Percentiles rank a stretch among this genome's conserved stretches.
Evolutionary conservation across 2,888 invertebrate species (phyloP).

Genomic region (Netelia melanura): DNA sequence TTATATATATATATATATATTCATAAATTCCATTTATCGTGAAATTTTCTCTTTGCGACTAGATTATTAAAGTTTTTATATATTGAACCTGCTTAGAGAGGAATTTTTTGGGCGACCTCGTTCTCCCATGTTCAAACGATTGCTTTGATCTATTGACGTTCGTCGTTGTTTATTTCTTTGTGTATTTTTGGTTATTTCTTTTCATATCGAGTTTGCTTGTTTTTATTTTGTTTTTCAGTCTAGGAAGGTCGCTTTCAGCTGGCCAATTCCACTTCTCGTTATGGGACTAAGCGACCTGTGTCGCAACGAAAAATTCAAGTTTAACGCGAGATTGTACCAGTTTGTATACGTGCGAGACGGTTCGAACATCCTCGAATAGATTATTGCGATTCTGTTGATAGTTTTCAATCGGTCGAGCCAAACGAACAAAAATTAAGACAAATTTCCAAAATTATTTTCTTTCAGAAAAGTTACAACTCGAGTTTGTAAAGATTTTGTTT

Average conservation of each 20-base stretch:
- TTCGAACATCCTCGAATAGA: too few relatives aligned
- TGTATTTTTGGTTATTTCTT: background rate
- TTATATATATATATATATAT: constrained; percentile 24
- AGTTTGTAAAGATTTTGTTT: too few relatives aligned
- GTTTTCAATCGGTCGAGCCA: too few relatives aligned
- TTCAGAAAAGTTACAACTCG: too few relatives aligned
- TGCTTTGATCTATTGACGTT: constrained; percentile 69
- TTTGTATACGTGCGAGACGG: background rate
- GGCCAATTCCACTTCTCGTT: constrained; percentile 52
- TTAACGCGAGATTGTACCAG: background rate
- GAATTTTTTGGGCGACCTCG: constrained; percentile 10
- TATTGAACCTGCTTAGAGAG: constrained; percentile 28
- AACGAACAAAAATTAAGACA: too few relatives aligned
- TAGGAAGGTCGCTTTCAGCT: constrained; percentile 51
- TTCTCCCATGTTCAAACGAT: constrained; percentile 60
- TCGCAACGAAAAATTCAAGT: background rate
- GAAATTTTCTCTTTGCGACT: constrained; percentile 48
- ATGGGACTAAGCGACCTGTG: constrained; percentile 12
- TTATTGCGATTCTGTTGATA: too few relatives aligned
- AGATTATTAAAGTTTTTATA: constrained; percentile 54
- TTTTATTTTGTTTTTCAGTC: constrained; percentile 45
- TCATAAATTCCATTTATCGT: constrained; percentile 16
- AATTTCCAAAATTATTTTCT: too few relatives aligned
- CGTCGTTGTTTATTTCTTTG: constrained; percentile 62
- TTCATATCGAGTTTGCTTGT: constrained; percentile 26